These are phyloP conservation scores for Pelusios castaneus DNA, from an alignment of 2,113 vertebrate species.

Conservation along the genomic window DNA sequence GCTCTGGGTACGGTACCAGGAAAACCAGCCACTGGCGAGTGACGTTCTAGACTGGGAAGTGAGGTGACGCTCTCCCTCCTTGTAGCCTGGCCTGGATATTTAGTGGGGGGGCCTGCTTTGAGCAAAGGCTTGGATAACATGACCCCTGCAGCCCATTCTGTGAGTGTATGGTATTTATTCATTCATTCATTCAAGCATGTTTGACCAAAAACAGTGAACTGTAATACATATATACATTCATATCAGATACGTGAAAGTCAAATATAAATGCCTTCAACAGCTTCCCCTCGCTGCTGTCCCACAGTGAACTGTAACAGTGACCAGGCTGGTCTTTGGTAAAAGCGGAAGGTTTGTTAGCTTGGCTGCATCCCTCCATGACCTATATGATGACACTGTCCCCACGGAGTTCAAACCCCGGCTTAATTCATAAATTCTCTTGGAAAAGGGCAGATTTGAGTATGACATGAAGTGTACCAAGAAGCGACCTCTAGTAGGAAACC, in stretches of 20 bases:
- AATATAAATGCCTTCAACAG: neutral
- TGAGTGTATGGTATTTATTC: too few relatives aligned
- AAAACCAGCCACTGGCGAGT: too few relatives aligned
- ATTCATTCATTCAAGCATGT: too few relatives aligned
- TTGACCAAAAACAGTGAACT: neutral
- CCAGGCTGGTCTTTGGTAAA: neutral
- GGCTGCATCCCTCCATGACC: neutral
- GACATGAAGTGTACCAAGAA: neutral
- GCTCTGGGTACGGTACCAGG: too few relatives aligned
- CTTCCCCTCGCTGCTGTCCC: neutral
- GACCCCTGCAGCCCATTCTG: too few relatives aligned
- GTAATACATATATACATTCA: neutral
- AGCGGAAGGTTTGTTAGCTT: neutral
- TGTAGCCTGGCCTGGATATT: too few relatives aligned
- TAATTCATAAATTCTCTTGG: accelerated
- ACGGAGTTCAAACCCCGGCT: accelerated
- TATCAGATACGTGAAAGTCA: neutral
- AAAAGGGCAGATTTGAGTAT: neutral
- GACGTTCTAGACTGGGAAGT: too few relatives aligned
- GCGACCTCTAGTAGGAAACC: neutral
- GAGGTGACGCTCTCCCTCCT: too few relatives aligned
- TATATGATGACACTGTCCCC: neutral
- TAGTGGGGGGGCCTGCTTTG: too few relatives aligned
- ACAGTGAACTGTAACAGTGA: neutral
- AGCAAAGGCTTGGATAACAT: too few relatives aligned